Evolutionary conservation across 2,888 invertebrate genomes (phyloP).

Genomic region (Temnothorax ravouxi): DNA sequence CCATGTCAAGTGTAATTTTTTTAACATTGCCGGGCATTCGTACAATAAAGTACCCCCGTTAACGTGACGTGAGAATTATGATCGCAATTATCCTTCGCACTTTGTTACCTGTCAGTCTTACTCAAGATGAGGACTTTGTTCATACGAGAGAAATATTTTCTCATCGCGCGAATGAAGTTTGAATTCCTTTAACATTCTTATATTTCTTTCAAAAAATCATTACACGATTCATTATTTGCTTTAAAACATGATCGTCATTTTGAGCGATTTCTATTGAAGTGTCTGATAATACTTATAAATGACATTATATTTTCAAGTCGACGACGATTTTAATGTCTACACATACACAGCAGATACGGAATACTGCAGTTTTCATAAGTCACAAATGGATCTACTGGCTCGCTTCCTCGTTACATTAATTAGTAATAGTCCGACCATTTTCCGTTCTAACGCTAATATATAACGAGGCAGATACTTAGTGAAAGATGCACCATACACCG

Average conservation of each 20-base stretch:
- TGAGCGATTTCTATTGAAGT: neutral
- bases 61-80: slow-evolving; percentile 40
- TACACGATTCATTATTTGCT: neutral
- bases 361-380: slow-evolving; percentile 41
- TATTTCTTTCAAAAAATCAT: neutral
- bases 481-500: slow-evolving; percentile 40
- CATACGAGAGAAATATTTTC: slow-evolving; percentile 16
- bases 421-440: slow-evolving; percentile 30
- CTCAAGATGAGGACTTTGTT: slow-evolving; percentile 1
- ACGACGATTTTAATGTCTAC: neutral
- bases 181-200: neutral
- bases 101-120: slow-evolving; percentile 40
- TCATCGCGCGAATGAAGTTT: neutral
- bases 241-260: neutral
- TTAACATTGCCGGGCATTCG: slow-evolving; percentile 14
- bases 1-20: slow-evolving; percentile 35
- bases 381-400: slow-evolving; percentile 40
- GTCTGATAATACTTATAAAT: neutral
- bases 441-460: slow-evolving; percentile 40
- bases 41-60: slow-evolving; percentile 26
- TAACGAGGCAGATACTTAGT: slow-evolving; percentile 39
- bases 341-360: neutral
- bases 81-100: slow-evolving; percentile 40
- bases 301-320: neutral
- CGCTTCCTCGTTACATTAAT: slow-evolving; percentile 38